Base-by-base conservation (phyloP, 1,140 invertebrate species). In the Zophobas atratus region DNA sequence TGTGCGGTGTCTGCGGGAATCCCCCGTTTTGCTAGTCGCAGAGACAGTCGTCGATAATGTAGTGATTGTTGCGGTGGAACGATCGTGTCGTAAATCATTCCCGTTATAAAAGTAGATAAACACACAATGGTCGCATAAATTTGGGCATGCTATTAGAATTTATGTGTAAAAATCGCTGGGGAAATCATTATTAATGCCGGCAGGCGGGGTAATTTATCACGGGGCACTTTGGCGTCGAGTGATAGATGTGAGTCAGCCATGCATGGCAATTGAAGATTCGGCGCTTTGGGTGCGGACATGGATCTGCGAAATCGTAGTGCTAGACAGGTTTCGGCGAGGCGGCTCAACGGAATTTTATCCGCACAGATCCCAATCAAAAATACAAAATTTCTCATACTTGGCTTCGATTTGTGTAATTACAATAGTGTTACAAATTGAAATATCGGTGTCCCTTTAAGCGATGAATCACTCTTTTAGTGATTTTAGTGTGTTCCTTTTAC, bases 41-140 rank as follows among this genome's bases (percentile, higher is more conserved):
- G 39, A 67, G 36, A 39, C 39, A 20, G 60, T 43, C 43, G 60
- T 67, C 39, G 60, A 46, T 67, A 67, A 67, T 67, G 39, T 67
- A 32, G 60, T 67, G 60, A 67, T 67, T 67, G 60, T 67, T 43
- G 60, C 60, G 60, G 60, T 20, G 6, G 60, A 67, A 20, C 60
- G 39, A 8, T 46, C 39, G 55, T 36, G 39, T 46, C 60, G 60
- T 67, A 67, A 67, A 67, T 67, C 60, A 67, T 46, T 8, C 32
- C 60, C 32, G 71, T 73, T 73, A 56, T 73, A 56, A 73, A 73
- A 73, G 71, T 75, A 75, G 72, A 75, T 75, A 75, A 75, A 75
- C 55, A 75, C 72, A 75, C 72, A 75, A 75, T 75, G 72, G 53
- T 57, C 72, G 72, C 53, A 75, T 75, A 75, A 75, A 75, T 75